Base-by-base conservation (phyloP, 2,888 invertebrate species). In the Eutolmus rufibarbis region DNA sequence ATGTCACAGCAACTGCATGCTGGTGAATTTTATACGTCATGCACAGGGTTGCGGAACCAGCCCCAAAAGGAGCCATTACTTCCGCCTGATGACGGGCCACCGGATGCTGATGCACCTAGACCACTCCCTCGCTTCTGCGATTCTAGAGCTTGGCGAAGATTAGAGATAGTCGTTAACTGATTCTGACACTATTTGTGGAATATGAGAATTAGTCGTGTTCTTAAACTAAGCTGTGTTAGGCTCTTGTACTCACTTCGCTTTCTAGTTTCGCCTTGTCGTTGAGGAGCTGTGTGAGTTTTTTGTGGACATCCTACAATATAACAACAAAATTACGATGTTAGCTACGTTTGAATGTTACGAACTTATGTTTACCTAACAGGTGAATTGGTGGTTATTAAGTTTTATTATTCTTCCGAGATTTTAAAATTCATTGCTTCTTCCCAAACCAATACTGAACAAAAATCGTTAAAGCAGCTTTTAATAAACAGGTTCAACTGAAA, bases 61-160 rank as follows among this genome's bases (percentile, higher is more conserved):
- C 85, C 77, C 88, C 89, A 88, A 23, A 89, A 56, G 2, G 87
- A 87, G 31, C 37, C 76, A 51, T 51, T 51, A 46, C 86, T 51
- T 51, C 51, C 46, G 34, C 19, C 34, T 57, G 79, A 28, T 56
- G 76, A 12, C 16, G n/a, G n/a, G 28, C 74, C 57, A 77, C 82
- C 87, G 81, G 87, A 85, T 81, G 74, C 14, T 34, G 87, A 40
- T 19, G 78, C 66, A 85, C 43, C 46, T 46, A 37, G 19, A 19
- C 19, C 23, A 16, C 16, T 74, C 19, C 40, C 81, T 31, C 86
- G 84, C 86, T 88, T 89, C n/a, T 56, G 28, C 34, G 76, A 46
- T 86, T 89, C 89, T 37, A 89, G 74, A 8, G 88, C 89, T 77
- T 88, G 84, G 56, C 88, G 88, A 57, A 89, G 86, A 86, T 88